A percentile compares a stretch with the other conserved stretches of the same genome.
phyloP scores from a whole-genome alignment of 2,797 vertebrate species.

The Myoxocephalus aenaeus region DNA sequence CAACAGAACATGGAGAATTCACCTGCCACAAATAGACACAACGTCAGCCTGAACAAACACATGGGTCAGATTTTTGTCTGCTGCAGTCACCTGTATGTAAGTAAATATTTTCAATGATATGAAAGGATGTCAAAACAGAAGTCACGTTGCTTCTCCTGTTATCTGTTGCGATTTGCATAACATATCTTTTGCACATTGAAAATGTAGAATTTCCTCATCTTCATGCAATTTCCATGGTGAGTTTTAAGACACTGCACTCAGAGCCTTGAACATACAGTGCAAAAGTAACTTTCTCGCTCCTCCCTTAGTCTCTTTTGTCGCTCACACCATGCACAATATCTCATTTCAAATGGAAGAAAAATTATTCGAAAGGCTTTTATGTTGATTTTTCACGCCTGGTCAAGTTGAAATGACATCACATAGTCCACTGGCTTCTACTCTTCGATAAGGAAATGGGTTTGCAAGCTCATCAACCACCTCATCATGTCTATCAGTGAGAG shows the following conservation, averaged over 20 bases:
- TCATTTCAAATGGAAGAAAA: constrained; percentile 66
- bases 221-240: constrained; percentile 55
- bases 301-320: constrained; percentile 16
- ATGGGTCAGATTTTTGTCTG: neutral
- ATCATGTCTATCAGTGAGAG: constrained; percentile 61
- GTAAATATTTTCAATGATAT: neutral
- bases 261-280: constrained; percentile 22
- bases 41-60: constrained; percentile 21
- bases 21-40: constrained; percentile 21
- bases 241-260: constrained; percentile 40
- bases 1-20: constrained; percentile 27
- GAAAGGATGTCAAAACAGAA: neutral
- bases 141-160: neutral
- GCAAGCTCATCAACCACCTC: constrained; percentile 62
- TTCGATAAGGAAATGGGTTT: constrained; percentile 48
- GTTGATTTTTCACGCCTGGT: constrained; percentile 67
- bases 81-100: neutral
- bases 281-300: constrained; percentile 16
- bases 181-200: neutral
- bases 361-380: constrained; percentile 68
- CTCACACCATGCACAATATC: constrained; percentile 58
- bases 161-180: constrained; percentile 20
- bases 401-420: constrained; percentile 68
- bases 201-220: constrained; percentile 22
- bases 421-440: constrained; percentile 39